Evolutionary conservation across 2,797 vertebrate genomes (phyloP).

Genomic region (Synanceia verrucosa): DNA sequence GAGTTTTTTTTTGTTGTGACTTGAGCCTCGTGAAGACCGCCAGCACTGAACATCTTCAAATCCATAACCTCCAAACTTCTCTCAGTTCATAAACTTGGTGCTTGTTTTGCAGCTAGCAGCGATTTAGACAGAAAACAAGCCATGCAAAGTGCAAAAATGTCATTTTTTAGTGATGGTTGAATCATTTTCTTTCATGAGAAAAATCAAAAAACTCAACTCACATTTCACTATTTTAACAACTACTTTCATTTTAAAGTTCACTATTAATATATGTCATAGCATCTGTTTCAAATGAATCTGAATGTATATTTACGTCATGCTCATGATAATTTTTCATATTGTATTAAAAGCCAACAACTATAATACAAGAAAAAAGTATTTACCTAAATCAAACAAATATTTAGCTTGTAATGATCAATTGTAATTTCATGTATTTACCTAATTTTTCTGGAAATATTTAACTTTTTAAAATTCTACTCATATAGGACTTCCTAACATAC

Average conservation of each 20-base stretch:
- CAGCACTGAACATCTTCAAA: neutral
- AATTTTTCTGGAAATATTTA: constrained; percentile 6
- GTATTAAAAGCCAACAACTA: neutral
- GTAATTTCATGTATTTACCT: constrained; percentile 3
- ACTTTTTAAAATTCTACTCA: constrained; percentile 4
- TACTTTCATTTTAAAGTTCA: constrained; percentile 1
- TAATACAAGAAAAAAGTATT: neutral
- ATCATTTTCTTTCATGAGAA: neutral
- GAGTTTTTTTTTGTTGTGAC: neutral
- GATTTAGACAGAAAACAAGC: neutral
- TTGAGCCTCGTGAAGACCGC: neutral
- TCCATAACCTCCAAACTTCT: neutral
- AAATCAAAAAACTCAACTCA: constrained; percentile 50
- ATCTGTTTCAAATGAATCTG: neutral
- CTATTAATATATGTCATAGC: neutral
- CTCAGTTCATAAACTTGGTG: neutral
- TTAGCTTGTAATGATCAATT: neutral
- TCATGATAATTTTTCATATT: neutral
- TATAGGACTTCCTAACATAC: neutral
- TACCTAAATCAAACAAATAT: neutral
- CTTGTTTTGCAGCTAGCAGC: constrained; percentile 14
- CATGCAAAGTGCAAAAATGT: constrained; percentile 7
- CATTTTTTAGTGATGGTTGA: neutral
- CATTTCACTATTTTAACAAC: constrained; percentile 19
- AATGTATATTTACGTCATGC: constrained; percentile 12